These are phyloP conservation scores for Mesembrinibis cayennensis DNA, from an alignment of 2,113 vertebrate genomes.

Conservation along the genomic window DNA sequence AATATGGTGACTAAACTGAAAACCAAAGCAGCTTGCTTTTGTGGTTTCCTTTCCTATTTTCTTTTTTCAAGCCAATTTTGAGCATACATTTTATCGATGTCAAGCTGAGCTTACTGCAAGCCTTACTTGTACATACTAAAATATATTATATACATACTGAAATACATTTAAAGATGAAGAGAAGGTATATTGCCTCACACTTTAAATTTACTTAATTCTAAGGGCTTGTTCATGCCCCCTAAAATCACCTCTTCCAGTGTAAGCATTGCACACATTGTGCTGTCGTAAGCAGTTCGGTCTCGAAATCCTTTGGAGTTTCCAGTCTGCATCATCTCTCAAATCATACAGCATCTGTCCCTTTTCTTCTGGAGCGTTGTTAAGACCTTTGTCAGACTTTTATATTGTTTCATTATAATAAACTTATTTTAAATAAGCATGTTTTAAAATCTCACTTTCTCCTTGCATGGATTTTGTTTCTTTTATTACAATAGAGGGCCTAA, in stretches of 20 bases:
- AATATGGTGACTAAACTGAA: neutral
- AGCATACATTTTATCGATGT: neutral
- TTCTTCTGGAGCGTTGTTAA: slow-evolving; percentile 60
- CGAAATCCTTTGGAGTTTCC: slow-evolving; percentile 8
- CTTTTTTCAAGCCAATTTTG: neutral
- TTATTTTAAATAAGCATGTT: slow-evolving; percentile 75
- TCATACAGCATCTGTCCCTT: slow-evolving; percentile 13
- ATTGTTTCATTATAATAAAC: slow-evolving; percentile 77
- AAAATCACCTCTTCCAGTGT: neutral
- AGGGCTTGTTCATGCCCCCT: neutral
- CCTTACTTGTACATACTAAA: neutral
- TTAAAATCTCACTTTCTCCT: slow-evolving; percentile 6
- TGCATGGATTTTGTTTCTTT: slow-evolving; percentile 26
- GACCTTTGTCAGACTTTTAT: slow-evolving; percentile 72
- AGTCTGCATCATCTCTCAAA: slow-evolving; percentile 8
- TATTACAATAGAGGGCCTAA: neutral
- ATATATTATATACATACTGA: neutral
- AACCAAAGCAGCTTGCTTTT: neutral
- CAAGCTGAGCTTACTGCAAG: neutral
- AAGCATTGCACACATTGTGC: neutral
- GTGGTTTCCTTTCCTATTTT: neutral
- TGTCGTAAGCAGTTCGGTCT: slow-evolving; percentile 1
- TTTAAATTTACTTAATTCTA: slow-evolving; percentile 10
- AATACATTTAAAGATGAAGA: neutral
- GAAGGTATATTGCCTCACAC: slow-evolving; percentile 32